These are phyloP conservation scores for Myodes glareolus DNA, from an alignment of 2,113 vertebrate species.

Conservation along the genomic window DNA sequence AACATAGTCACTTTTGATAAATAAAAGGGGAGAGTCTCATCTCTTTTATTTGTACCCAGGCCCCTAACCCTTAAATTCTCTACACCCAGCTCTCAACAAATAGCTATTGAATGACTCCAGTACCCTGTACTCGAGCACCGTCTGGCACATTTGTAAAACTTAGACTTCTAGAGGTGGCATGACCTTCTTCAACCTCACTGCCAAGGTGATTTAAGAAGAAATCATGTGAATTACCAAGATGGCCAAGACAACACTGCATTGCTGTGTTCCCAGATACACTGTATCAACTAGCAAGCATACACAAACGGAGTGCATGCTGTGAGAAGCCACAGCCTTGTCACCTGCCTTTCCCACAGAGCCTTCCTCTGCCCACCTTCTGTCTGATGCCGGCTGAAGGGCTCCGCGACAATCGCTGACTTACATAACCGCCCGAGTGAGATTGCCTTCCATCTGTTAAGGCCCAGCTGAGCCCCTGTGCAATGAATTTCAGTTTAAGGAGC, in stretches of 20 bases:
- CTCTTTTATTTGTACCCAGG: constrained; percentile 1
- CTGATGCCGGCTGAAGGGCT: constrained; percentile 2
- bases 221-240: background rate
- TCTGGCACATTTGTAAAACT: background rate
- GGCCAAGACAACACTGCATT: too few species aligned
- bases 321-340: background rate
- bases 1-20: background rate
- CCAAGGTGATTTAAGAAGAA: constrained; percentile 23
- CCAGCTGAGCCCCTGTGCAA: constrained; percentile 29
- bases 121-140: background rate
- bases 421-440: constrained; percentile 56
- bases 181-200: background rate
- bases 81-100: background rate
- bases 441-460: constrained; percentile 69
- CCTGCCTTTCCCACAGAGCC: background rate
- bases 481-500: constrained; percentile 77
- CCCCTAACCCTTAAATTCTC: background rate
- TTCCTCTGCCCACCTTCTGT: constrained; percentile 2
- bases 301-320: background rate
- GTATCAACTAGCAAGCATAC: background rate
- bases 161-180: background rate
- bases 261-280: background rate
- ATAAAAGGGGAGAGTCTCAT: background rate
- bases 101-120: background rate
- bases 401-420: constrained; percentile 38